phyloP scores from a whole-genome alignment of 2,113 vertebrate genomes.

The Dromas ardeola region DNA sequence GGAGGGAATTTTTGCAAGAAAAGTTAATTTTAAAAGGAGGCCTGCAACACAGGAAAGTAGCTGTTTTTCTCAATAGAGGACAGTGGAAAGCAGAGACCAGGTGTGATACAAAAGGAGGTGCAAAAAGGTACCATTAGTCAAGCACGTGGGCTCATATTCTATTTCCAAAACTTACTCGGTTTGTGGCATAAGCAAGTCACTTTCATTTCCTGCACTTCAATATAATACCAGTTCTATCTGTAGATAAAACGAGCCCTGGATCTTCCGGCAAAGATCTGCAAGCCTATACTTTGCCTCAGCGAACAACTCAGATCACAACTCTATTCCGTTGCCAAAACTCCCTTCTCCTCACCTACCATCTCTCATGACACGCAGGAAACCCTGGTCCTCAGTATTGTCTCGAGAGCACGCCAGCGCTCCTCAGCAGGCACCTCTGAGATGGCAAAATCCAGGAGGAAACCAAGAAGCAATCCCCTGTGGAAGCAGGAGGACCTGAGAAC shows the following conservation, averaged over 20 bases:
- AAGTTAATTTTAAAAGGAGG: background rate
- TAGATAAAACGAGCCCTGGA: background rate
- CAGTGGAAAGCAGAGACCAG: background rate
- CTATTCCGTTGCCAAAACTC: background rate
- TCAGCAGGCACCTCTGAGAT: no score
- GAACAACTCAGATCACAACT: background rate
- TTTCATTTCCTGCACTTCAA: background rate
- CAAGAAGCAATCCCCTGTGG: background rate
- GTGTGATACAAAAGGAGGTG: background rate
- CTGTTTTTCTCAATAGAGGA: background rate
- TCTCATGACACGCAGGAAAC: background rate
- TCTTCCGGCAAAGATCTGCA: background rate
- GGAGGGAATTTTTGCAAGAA: background rate
- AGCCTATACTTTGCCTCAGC: no score
- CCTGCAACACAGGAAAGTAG: background rate
- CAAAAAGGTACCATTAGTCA: background rate
- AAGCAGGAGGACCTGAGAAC: background rate
- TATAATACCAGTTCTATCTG: fast-evolving
- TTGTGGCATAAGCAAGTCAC: background rate
- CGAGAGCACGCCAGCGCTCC: fast-evolving
- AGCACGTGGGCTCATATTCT: background rate
- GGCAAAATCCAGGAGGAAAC: background rate
- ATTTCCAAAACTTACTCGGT: background rate
- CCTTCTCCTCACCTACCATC: background rate
- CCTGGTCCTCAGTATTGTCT: background rate